Base-by-base conservation (phyloP, 2,113 vertebrate genomes). In the Phylloscopus whistleri region DNA sequence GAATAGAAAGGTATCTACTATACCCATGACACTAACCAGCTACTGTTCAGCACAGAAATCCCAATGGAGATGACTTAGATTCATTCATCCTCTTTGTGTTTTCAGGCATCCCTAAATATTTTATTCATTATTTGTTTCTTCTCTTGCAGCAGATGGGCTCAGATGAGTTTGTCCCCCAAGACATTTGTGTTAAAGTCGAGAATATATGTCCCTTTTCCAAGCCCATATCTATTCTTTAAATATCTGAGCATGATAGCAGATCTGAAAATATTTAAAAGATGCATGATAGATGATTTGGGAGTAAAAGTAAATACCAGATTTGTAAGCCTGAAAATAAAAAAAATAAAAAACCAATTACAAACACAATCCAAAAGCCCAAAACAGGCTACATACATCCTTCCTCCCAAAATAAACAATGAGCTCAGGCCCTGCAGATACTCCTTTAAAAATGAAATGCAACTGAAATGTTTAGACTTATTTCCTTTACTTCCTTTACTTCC, bases 161-260 rank as follows among this genome's bases (percentile, higher is more conserved):
- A 30, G 9, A 31, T 53, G 22, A 51, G 7, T 11, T 51, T 44
- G 24, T 5, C 9, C 11, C 3, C 6, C 24, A n/a, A 31, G 33
- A n/a, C 0, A 1, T 6, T 3, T 7, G 16, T 11, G 10, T 20
- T 68, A 18, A 18, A 79, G 4, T 12, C 2, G 5, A 86, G 49
- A 79, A 68, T 41, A 17, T 33, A 21, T 49, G 56, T 82, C 16
- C 7, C 33, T 76, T 77, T 94, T 59, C 22, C 41, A 62, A 53
- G 59, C 22, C 20, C 5, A 16, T 28, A 6, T 17, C 37, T 28
- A 6, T 17, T n/a, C 23, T 44, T 84, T 44, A 46, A 10, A 21
- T 41, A 51, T 49, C 10, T n/a, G 23, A 82, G 7, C 26, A 78
- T 44, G 14, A 60, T 3, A 62, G 6, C 9, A 59, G 12, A 37